Percentiles rank a stretch among this genome's conserved stretches.
Conservation (phyloP, 35 echinoderm and acorn worm species). For the Stichopus chloronotus region DNA sequence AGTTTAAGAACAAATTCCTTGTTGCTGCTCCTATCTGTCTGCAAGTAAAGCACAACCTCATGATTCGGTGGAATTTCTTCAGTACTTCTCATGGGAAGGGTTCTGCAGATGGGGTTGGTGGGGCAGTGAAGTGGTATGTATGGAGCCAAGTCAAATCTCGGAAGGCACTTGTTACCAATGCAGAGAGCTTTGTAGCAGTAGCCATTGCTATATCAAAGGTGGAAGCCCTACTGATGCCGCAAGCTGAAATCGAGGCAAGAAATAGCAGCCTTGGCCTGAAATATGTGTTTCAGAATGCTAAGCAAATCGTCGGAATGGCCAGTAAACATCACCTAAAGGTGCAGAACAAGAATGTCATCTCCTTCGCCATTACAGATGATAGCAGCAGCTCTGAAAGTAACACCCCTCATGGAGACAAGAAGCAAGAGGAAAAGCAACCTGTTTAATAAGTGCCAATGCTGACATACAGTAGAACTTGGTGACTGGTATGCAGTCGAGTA, state of each 20-base stretch:
- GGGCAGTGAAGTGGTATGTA: neutral
- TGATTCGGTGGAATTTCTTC: conserved; percentile 74
- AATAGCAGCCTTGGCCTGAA: conserved; percentile 14
- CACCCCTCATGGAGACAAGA: neutral
- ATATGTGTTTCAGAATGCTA: conserved; percentile 25
- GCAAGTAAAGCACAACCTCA: conserved; percentile 54
- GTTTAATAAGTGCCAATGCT: neutral
- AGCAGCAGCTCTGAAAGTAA: neutral
- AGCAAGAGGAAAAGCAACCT: neutral
- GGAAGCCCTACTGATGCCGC: neutral
- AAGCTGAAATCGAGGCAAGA: conserved; percentile 38
- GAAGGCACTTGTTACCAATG: no score
- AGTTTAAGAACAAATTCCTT: conserved; percentile 72
- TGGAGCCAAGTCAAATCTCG: no score
- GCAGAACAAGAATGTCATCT: conserved; percentile 23
- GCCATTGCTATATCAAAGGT: neutral
- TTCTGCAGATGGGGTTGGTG: conserved; percentile 71
- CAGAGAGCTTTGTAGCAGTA: neutral
- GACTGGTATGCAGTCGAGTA: neutral
- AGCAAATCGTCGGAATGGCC: conserved; percentile 38
- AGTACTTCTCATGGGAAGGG: conserved; percentile 81
- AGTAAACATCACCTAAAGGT: conserved; percentile 32
- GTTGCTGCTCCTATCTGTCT: neutral
- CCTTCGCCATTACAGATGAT: conserved; percentile 25
- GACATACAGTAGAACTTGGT: neutral